Evolutionary conservation across 92 coral and sea anemone genomes (phyloP).

Genomic region (Porites rus): DNA sequence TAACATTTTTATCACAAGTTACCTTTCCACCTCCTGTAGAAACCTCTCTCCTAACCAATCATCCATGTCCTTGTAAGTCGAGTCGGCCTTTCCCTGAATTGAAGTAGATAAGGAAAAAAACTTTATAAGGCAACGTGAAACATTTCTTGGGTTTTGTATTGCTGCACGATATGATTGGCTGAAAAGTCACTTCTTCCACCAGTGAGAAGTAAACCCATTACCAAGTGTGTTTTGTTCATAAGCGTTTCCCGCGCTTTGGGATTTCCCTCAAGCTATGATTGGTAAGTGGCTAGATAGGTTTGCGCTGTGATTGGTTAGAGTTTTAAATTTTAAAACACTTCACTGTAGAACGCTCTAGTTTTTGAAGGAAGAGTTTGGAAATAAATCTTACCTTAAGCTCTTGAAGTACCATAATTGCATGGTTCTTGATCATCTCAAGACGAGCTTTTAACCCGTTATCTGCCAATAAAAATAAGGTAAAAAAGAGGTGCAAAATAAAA

Average conservation of each 20-base stretch:
- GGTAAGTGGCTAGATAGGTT: no score
- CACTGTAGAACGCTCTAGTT: no score
- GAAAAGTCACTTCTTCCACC: no score
- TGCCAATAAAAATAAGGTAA: slow-evolving; percentile 10
- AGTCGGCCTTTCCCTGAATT: slow-evolving; percentile 82
- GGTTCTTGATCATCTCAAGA: slow-evolving; percentile 89
- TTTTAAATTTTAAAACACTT: no score
- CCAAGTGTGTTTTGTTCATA: no score
- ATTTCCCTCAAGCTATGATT: no score
- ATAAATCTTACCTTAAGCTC: slow-evolving; percentile 82
- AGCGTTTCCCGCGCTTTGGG: no score
- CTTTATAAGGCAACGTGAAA: background rate
- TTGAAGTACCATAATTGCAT: slow-evolving; percentile 88
- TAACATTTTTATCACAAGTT: background rate
- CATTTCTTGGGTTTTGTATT: background rate
- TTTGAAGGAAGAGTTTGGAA: background rate
- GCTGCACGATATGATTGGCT: no score
- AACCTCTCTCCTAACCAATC: slow-evolving; percentile 96
- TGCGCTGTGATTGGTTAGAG: no score
- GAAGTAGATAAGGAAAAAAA: background rate
- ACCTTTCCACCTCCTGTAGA: slow-evolving; percentile 96
- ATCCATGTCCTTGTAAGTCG: slow-evolving; percentile 93
- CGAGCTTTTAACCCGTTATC: slow-evolving; percentile 88
- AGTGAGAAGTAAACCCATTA: no score
- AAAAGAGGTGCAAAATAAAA: background rate